phyloP scores from a whole-genome alignment of 2,797 vertebrate species.

The Calcarius lapponicus region DNA sequence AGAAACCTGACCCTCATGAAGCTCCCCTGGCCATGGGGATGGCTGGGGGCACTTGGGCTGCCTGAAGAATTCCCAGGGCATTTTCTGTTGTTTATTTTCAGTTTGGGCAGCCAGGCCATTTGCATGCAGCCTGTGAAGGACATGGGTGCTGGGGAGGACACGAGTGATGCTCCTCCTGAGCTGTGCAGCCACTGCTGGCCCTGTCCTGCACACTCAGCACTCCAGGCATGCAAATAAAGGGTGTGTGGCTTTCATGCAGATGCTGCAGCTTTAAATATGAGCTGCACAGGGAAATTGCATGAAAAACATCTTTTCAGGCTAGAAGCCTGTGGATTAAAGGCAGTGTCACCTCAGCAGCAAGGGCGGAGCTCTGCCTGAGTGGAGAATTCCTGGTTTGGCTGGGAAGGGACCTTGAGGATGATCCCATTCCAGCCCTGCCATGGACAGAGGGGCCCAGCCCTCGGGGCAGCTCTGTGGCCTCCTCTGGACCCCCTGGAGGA shows the following conservation, averaged over 20 bases:
- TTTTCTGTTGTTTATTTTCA: not conserved
- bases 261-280: not conserved
- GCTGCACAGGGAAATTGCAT: not conserved
- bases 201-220: not conserved
- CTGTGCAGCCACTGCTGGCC: not conserved
- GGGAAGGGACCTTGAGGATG: not conserved
- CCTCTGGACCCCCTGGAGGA: not conserved
- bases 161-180: not conserved
- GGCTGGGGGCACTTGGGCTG: not conserved
- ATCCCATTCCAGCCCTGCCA: not conserved
- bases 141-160: not conserved
- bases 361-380: not conserved
- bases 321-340: not conserved
- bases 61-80: not conserved
- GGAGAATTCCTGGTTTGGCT: not conserved
- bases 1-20: not conserved
- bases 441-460: not conserved
- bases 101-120: not conserved
- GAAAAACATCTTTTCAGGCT: conserved; percentile 8
- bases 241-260: not conserved
- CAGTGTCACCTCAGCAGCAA: not conserved
- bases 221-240: conserved; percentile 11
- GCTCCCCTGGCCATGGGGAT: not conserved
- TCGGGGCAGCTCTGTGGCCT: not conserved
- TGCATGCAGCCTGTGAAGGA: not conserved